Conservation (phyloP, 2,113 vertebrate genomes). For the Vimba vimba region DNA sequence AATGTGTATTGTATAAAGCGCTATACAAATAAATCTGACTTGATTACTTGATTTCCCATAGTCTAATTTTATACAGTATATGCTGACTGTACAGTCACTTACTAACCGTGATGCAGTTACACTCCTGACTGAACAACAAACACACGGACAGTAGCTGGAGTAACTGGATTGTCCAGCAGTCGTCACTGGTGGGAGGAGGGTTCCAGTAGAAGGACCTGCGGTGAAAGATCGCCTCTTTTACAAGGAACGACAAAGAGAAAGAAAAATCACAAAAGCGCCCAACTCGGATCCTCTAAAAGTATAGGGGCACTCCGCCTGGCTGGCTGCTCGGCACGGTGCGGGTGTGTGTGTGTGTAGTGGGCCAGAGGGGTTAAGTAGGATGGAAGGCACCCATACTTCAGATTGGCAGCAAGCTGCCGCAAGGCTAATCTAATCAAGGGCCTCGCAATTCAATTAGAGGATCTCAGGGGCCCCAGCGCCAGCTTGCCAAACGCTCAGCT, state of each 20-base stretch:
- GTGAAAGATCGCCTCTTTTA: conserved; percentile 98
- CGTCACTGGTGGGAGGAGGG: conserved; percentile 60
- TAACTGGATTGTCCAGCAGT: conserved; percentile 84
- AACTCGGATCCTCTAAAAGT: conserved; percentile 99
- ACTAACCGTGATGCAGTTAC: background rate
- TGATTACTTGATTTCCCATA: background rate
- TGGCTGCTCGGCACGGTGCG: conserved; percentile 77
- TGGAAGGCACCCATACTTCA: conserved; percentile 99
- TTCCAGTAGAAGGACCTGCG: conserved; percentile 80
- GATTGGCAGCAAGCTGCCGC: conserved; percentile 99
- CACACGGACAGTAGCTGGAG: conserved; percentile 50
- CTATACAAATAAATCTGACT: background rate
- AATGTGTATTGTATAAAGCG: background rate
- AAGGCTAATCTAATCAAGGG: conserved; percentile 99
- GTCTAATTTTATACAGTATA: background rate
- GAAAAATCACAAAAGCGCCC: conserved; percentile 99
- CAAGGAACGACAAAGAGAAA: conserved; percentile 95
- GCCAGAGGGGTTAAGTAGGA: conserved; percentile 99
- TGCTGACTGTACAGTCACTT: background rate
- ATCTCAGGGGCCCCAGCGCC: conserved; percentile 94
- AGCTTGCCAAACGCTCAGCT: conserved; percentile 88
- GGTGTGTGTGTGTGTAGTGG: conserved; percentile 70
- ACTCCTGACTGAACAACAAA: conserved; percentile 55
- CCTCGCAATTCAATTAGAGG: conserved; percentile 96
- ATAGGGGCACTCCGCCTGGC: conserved; percentile 87